These are phyloP conservation scores for Aplodontia rufa DNA, from an alignment of 2,113 vertebrate genomes.

Conservation along the genomic window DNA sequence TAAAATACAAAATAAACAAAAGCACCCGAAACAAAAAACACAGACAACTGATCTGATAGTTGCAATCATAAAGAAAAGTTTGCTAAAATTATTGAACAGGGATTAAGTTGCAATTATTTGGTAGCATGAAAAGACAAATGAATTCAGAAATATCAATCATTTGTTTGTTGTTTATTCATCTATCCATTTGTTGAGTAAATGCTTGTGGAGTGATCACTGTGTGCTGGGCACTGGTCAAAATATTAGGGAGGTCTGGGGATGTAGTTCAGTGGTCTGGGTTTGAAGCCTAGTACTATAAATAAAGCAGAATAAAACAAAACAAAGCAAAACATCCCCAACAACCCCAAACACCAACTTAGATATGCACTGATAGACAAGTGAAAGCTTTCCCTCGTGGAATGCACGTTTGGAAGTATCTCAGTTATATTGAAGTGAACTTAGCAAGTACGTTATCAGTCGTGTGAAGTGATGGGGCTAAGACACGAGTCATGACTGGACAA, in stretches of 20 bases:
- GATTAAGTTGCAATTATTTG: not conserved
- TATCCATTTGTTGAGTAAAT: not conserved
- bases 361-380: not conserved
- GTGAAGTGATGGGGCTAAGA: not conserved
- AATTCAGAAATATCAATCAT: not conserved
- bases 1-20: too few relatives aligned
- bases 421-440: not conserved
- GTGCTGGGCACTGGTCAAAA: not conserved
- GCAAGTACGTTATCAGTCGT: not conserved
- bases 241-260: not conserved
- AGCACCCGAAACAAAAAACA: too few relatives aligned
- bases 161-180: not conserved
- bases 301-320: too few relatives aligned
- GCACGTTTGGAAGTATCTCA: not conserved
- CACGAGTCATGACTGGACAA: not conserved
- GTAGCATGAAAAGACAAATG: not conserved
- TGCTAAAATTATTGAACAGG: not conserved
- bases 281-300: not conserved
- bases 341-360: not conserved
- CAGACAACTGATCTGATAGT: not conserved
- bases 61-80: not conserved
- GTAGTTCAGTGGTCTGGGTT: not conserved
- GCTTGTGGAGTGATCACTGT: not conserved
- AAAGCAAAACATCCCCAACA: not conserved
- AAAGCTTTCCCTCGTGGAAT: not conserved